Percentiles rank a stretch among this genome's conserved stretches.
Conservation (phyloP, 2,113 vertebrate species). For the Chauna torquata region DNA sequence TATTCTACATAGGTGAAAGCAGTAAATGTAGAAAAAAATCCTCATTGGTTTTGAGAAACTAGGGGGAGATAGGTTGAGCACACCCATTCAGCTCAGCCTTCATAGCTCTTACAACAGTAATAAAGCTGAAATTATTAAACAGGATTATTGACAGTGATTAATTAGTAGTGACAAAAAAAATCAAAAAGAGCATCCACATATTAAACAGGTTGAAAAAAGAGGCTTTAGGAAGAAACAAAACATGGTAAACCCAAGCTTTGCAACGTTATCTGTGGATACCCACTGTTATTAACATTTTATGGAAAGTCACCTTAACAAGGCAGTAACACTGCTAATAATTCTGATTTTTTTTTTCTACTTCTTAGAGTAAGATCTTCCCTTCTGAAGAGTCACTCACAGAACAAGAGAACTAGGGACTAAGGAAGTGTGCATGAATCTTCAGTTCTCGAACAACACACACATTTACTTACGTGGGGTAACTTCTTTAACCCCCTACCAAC, state of each 20-base stretch:
- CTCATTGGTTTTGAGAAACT: not conserved
- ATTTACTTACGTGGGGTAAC: not conserved
- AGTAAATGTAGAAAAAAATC: not conserved
- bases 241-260: not conserved
- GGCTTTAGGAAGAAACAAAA: not conserved
- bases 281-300: not conserved
- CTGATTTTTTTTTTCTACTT: too few relatives aligned
- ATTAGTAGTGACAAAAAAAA: not conserved
- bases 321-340: not conserved
- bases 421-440: not conserved
- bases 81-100: not conserved
- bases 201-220: not conserved
- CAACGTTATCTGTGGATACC: not conserved
- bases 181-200: not conserved
- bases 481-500: not conserved
- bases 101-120: not conserved
- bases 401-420: not conserved
- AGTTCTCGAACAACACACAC: not conserved
- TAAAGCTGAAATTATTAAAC: not conserved
- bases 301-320: not conserved
- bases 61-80: accelerated
- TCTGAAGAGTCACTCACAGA: not conserved
- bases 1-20: not conserved
- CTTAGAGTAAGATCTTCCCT: not conserved
- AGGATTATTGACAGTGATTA: not conserved